Base-by-base conservation (phyloP, 2,797 vertebrate species). In the Etheostoma perlongum region DNA sequence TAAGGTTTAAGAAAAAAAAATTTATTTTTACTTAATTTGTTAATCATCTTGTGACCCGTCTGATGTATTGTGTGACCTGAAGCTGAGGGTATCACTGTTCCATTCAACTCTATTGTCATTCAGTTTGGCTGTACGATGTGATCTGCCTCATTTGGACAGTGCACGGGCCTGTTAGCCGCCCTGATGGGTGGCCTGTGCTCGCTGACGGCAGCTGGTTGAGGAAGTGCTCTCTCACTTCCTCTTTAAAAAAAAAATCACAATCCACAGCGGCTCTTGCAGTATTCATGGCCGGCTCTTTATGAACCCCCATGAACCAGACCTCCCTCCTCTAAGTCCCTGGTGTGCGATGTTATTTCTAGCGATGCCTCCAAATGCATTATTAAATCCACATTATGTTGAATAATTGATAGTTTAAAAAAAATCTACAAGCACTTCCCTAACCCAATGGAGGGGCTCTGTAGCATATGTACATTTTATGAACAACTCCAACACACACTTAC, bases 371-470 rank as follows among this genome's bases (percentile, higher is more conserved):
- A 86, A 93, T 94, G 89, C 93, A 94, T 94, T 94, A 93, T 93
- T 93, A 92, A 94, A 93, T 91, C 90, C 91, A 93, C 89, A 90
- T 94, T 92, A 93, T 79, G 84, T 36, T 94, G 89, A 93, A 94
- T 95, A 91, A 94, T 95, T 93, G 88, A 95, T 92, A 42, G 77
- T 85, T 93, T 91, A 91, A 92, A 93, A 93, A 93, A 93, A 91
- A 93, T 93, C 90, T 93, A 91, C 92, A 94, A 91, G 89, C 92
- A 89, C 90, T 92, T 88, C 85, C 67, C 91, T 78, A 88, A 85
- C 82, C 82, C 87, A 54, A 30, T 15, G 72, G 76, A 76, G 78
- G 84, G 79, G 63, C 62, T 82, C 79, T 90, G 79, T 89, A 89
- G 85, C 86, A 82, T 91, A 93, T 93, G 92, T 85, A 89, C 90